Evolutionary conservation across 2,888 invertebrate species (phyloP).

Genomic region (Parochlus steinenii): DNA sequence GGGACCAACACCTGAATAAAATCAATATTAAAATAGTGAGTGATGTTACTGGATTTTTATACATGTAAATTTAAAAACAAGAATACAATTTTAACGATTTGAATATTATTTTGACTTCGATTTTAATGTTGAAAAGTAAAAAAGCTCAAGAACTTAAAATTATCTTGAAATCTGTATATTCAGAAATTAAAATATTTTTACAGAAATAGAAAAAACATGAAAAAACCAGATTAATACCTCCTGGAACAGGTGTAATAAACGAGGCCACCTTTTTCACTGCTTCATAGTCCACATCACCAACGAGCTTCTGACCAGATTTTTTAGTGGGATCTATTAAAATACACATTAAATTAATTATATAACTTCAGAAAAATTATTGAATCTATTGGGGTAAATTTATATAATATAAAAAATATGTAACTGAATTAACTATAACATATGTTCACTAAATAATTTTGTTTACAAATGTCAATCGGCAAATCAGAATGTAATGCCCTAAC

Average conservation of each 20-base stretch:
- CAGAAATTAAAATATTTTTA: too few relatives aligned
- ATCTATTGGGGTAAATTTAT: too few relatives aligned
- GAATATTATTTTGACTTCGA: neutral
- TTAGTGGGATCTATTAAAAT: slow-evolving; percentile 48
- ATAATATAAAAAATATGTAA: too few relatives aligned
- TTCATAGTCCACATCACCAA: slow-evolving; percentile 87
- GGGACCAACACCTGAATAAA: slow-evolving; percentile 77
- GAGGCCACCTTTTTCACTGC: slow-evolving; percentile 68
- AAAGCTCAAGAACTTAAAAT: neutral
- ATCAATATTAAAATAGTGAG: neutral
- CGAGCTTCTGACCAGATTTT: slow-evolving; percentile 62
- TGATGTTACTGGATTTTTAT: neutral
- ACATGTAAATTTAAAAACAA: neutral
- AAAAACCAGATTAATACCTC: too few relatives aligned
- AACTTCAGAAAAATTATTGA: too few relatives aligned
- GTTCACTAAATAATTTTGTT: too few relatives aligned
- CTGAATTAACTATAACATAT: too few relatives aligned
- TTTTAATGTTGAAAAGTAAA: too few relatives aligned
- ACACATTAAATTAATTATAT: slow-evolving; percentile 8
- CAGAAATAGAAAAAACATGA: too few relatives aligned
- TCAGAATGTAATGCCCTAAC: too few relatives aligned
- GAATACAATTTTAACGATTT: neutral
- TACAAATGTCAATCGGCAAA: too few relatives aligned
- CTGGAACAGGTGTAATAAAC: slow-evolving; percentile 86
- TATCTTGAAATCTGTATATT: too few relatives aligned